Base-by-base conservation (phyloP, 2,113 vertebrate species). In the Holacanthus passer region DNA sequence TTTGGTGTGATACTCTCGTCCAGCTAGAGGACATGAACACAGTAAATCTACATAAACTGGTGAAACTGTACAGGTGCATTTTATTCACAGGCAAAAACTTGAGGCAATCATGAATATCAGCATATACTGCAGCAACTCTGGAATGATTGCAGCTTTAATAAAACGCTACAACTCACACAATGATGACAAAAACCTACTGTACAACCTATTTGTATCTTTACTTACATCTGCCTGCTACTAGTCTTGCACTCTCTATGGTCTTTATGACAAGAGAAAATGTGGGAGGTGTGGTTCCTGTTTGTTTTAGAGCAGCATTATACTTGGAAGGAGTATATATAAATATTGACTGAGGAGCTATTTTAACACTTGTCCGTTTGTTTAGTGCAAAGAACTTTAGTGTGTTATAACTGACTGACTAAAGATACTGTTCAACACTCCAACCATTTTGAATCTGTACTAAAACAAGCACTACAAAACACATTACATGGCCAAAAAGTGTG, bases 211-310 rank as follows among this genome's bases (percentile, higher is more conserved):
- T 16, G 6, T 47, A 43, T 56, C 20, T 68, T 43, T 78, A 70
- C 56, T 41, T 48, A 59, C 45, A 48, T 53, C 17, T 55, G 50
- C 31, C 45, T 53, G 47, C 39, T 39, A 77, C 22, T 35, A 70
- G 55, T 71, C 72, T 62, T 58, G 77, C 45, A 77, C 82, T 86
- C 53, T 87, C 35, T 66, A 13, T 11, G 55, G 47, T 85, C 83
- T 48, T 62, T 50, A 52, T 85, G 76, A 86, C 47, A 88, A 79
- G 69, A 79, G 35, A 87, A 53, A 56, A 39, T 64, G 39, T 45
- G 45, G 65, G 29, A 82, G 52, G 29, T 65, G 75, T 24, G 24
- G 13, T 59, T 77, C 22, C 55, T 76, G 32, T 87, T 69, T 73
- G 55, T 48, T 73, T 50, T 50, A 31, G 7, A 19, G 52, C 35